Conservation (phyloP, 2,797 vertebrate genomes). For the Pangasius djambal region DNA sequence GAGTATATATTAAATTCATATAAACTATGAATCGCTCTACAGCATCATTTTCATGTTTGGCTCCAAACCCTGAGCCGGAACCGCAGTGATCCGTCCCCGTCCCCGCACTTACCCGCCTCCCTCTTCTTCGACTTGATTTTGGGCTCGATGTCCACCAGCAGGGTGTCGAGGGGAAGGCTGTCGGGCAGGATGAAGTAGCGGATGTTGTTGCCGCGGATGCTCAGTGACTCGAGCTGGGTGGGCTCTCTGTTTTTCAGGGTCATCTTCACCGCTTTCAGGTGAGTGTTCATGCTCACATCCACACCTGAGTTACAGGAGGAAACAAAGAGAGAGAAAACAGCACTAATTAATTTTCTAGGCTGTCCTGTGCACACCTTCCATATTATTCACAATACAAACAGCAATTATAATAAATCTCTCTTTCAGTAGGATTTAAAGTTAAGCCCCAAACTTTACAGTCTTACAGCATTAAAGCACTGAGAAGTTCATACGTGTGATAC, state of each 20-base stretch:
- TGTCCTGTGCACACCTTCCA: not conserved
- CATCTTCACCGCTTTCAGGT: constrained; percentile 98
- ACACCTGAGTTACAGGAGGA: constrained; percentile 78
- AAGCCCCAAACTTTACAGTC: not conserved
- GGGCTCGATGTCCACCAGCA: constrained; percentile 95
- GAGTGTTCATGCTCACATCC: constrained; percentile 97
- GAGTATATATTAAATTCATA: not conserved
- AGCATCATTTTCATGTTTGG: not conserved
- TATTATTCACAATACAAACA: not conserved
- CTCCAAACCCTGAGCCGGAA: not conserved
- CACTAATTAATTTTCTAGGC: not conserved
- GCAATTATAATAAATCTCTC: not conserved
- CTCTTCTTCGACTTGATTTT: constrained; percentile 98
- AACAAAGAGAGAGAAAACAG: not conserved
- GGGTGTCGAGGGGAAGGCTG: constrained; percentile 95
- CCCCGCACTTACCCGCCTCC: constrained; percentile 86
- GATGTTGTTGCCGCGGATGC: constrained; percentile 98
- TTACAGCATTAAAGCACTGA: no score
- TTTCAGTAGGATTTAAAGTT: not conserved
- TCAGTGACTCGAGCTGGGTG: constrained; percentile 94
- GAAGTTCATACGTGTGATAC: constrained; percentile 63
- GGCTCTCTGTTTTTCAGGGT: constrained; percentile 96
- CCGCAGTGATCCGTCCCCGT: no score
- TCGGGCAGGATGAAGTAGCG: constrained; percentile 98
- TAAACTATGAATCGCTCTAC: not conserved